Conservation (phyloP, 2,797 vertebrate genomes). For the Halcyon leucocephala region DNA sequence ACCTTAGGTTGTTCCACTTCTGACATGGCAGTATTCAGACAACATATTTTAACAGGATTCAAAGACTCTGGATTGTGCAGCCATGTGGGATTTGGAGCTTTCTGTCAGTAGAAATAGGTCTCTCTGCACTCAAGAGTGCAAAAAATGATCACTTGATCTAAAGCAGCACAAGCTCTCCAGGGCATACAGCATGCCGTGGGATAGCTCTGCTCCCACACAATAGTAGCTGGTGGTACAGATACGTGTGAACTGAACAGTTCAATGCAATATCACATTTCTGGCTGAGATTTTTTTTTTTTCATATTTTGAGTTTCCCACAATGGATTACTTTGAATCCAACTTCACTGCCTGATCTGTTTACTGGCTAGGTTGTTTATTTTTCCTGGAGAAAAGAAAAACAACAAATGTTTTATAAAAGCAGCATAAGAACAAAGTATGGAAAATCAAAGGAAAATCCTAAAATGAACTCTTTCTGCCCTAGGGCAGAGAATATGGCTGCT, state of each 20-base stretch:
- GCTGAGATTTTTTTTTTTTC: not conserved
- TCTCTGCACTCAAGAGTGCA: not conserved
- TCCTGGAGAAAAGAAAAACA: conserved; percentile 21
- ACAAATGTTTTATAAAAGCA: conserved; percentile 24
- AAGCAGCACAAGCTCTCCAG: not conserved
- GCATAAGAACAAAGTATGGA: conserved; percentile 15
- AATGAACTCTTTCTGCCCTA: conserved; percentile 14
- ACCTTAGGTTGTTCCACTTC: not conserved
- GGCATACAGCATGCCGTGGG: not conserved
- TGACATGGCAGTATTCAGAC: not conserved
- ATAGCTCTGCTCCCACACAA: not conserved
- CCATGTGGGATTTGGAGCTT: not conserved
- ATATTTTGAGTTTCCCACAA: not conserved
- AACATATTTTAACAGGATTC: not conserved
- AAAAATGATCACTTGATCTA: not conserved
- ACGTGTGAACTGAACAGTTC: not conserved
- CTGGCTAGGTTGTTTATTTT: conserved; percentile 41
- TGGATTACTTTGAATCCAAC: not conserved
- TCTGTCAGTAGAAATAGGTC: not conserved
- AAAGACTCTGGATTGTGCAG: not conserved
- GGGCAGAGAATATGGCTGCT: not conserved
- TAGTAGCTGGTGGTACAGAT: not conserved
- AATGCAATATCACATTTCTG: not conserved
- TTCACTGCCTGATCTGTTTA: conserved; percentile 36
- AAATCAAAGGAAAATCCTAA: conserved; percentile 52